These are phyloP conservation scores for Altica lythri DNA, from an alignment of 2,888 invertebrate genomes.

Conservation along the genomic window DNA sequence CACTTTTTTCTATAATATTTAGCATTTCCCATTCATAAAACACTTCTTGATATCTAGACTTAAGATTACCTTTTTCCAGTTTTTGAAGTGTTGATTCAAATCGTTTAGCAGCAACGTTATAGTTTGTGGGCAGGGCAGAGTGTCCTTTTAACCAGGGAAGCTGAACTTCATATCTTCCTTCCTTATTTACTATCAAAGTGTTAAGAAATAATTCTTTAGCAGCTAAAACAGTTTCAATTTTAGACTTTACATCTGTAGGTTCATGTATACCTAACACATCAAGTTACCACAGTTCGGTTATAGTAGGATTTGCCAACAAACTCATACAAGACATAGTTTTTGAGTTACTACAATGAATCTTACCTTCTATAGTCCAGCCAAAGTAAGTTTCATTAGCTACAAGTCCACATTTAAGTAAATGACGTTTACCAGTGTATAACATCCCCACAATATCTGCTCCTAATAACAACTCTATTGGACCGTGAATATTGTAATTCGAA, in stretches of 20 bases:
- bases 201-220: conserved; percentile 26
- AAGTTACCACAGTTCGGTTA: conserved; percentile 13
- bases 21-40: not conserved
- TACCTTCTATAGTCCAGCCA: conserved; percentile 4
- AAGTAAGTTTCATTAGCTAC: conserved; percentile 2
- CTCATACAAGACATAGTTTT: not conserved
- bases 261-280: conserved; percentile 1
- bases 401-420: not conserved
- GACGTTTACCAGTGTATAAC: too few relatives aligned
- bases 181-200: conserved; percentile 32
- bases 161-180: conserved; percentile 40
- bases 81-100: not conserved
- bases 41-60: conserved; percentile 7
- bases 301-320: conserved; percentile 1
- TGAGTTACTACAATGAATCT: not conserved
- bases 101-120: not conserved
- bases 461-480: too few relatives aligned
- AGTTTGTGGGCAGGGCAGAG: conserved; percentile 29
- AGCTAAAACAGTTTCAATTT: conserved; percentile 2
- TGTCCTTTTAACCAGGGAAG: conserved; percentile 42
- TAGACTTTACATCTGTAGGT: not conserved
- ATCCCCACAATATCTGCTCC: too few relatives aligned
- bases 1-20: conserved; percentile 12
- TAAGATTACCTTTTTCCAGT: not conserved
- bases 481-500: too few relatives aligned